Base-by-base conservation (phyloP, 1,140 invertebrate species). In the Oedothorax gibbosus region DNA sequence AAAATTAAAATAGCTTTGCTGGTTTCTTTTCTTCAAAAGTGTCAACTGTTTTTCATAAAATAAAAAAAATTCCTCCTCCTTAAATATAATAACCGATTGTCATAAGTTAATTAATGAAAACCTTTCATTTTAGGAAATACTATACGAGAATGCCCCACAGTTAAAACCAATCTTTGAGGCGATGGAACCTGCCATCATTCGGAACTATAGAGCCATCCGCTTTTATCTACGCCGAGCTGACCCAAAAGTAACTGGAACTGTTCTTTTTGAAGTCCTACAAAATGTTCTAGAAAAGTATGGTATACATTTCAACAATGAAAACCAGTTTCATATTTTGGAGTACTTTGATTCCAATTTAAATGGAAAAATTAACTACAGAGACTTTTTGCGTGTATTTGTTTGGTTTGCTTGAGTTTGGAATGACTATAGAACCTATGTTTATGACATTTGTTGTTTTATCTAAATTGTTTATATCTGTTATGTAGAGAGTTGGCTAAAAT, bases 351-450 rank as follows among this genome's bases (percentile, higher is more conserved):
- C 56, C 15, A 49, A 65, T 65, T 50, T 82, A 2, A 15, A 14
- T 20, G 69, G 80, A n/a, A 73, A 64, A 64, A 82, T 82, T 49
- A 82, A 82, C 6, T 82, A 82, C 15, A 49, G 80, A 14, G 80
- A 82, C 10, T 82, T 82, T 53, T 82, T 82, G 11, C 68, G 57
- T 11, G 65, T 82, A 62, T 82, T 82, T 73, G 80, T 82, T 18
- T 82, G 80, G 80, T 82, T 64, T 82, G 80, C 80, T 20, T 82
- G 56, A 81, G 15, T 53, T 60, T 18, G n/a, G 35, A 62, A 62
- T 62, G 12, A 57, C 4, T 11, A n/a, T 66, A 7, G 10, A 18
- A 75, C 72, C 21, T 73, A 50, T 75, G 64, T 51, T 15, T 60
- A 5, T 75, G 11, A 57, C 15, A 1, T 35, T 35, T 35, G 35